Evolutionary conservation across 2,113 vertebrate species (phyloP).

Genomic region (Fukomys damarensis): DNA sequence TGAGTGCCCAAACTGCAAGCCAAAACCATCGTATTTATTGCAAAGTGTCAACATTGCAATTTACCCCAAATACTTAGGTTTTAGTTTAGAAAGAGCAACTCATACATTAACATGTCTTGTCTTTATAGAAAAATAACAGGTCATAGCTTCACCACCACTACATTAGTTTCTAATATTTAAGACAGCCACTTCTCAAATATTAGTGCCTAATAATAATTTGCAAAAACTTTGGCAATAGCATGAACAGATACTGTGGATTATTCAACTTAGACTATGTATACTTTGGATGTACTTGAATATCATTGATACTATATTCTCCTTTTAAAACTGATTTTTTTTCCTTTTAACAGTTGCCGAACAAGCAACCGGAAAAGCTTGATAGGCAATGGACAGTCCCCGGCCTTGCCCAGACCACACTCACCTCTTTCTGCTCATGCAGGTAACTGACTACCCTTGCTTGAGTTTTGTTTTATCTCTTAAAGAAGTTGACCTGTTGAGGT

Average conservation of each 20-base stretch:
- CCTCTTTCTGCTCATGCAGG: constrained; percentile 97
- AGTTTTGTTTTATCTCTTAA: constrained; percentile 34
- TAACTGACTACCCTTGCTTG: constrained; percentile 73
- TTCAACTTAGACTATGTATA: background rate
- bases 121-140: background rate
- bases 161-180: constrained; percentile 20
- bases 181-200: background rate
- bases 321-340: constrained; percentile 68
- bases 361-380: constrained; percentile 98
- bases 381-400: constrained; percentile 94
- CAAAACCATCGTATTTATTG: background rate
- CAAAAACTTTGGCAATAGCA: background rate
- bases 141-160: background rate
- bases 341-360: constrained; percentile 93
- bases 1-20: background rate
- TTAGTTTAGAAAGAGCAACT: background rate
- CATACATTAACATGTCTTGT: background rate
- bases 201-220: background rate
- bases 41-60: background rate
- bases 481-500: background rate
- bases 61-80: background rate
- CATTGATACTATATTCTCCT: background rate
- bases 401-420: constrained; percentile 95
- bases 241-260: background rate
- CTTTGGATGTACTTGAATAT: background rate